Evolutionary conservation across 64 coral and sea anemone genomes (phyloP), one percentile per base, ranked within the genome.

Genomic region (Stylophora pistillata): DNA sequence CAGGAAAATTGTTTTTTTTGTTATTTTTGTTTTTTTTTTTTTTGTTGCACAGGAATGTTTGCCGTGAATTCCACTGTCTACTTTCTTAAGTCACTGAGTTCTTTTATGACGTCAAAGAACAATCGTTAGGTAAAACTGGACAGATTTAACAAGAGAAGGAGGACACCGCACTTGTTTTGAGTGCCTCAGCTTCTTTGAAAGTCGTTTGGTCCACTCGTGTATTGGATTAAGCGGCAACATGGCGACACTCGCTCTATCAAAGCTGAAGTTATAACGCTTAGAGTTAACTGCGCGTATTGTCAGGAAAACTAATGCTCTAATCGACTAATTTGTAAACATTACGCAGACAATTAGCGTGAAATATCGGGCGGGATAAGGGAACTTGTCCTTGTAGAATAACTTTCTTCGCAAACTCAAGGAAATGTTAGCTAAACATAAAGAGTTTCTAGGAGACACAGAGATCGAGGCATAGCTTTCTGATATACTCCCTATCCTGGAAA

Each of bases 221-320:
- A 84, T 69, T 84, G 80, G 79, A 84, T 53, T 10, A 52, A 5
- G 80, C 80, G 80, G 31, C 59, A 33, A 53, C 9, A 1, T 69
- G 34, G 61, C 80, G 80, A 12, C 32, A 41, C 37, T 53, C 23
- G 53, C 65, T 65, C 32, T 31, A 23, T 21, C 7, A 29, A 63
- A 28, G 3, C 27, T 62, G 13, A 74, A 15, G 32, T 13, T 34
- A 30, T 33, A 15, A 34, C 10, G 30, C 13, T 75, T 21, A 76
- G 34, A 10, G 15, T 53, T 15, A 16, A 15, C 55, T 60, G 3
- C 30, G 5, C 13, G 15, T 29, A 23, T 12, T 70, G 33, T 69
- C 60, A 82, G 10, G 29, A 65, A 63, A 82, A 65, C 26, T 53
- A 70, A 69, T 53, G 32, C 26, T 70, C 37, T 54, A 33, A 47